Evolutionary conservation across 1,140 invertebrate species (phyloP), one percentile per base, ranked within the genome.

Genomic region (Hesperophylax magnus): DNA sequence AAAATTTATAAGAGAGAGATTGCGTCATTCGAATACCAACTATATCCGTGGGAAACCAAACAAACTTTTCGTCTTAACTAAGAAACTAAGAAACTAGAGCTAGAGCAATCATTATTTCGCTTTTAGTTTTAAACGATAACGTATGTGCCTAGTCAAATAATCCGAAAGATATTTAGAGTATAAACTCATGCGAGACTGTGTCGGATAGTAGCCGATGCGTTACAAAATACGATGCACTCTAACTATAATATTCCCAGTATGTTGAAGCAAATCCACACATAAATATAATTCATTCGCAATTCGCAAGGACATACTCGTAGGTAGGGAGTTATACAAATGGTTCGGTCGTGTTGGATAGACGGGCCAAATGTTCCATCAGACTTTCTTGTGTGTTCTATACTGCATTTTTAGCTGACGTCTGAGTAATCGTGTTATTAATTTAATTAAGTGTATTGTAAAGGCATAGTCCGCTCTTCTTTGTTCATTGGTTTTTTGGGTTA

Each of bases 341-440:
- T 14, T 56, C 17, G 11, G n/a, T 56, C 24, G 4, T 0, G 53
- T n/a, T 27, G 24, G 71, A 74, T n/a, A 52, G 71, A 74, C 71
- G 24, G 71, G 52, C 47, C 71, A 74, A 74, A 74, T 56, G 71
- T 74, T 24, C 52, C 71, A 8, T n/a, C 52, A 54, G 71, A 74
- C 9, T 47, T 47, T 47, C 39, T 47, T 27, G 20, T 71, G 31
- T 24, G 20, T n/a, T 22, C 22, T 74, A 0, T n/a, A 31, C 24
- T 74, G 71, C 71, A 74, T 74, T 74, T 74, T 74, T 74, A 74
- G 71, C 24, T 56, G 71, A 74, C 71, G 24, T 53, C 11, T 74
- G 71, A 74, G n/a, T 15, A 74, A 56, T 74, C 14, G 47, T 24
- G 71, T 54, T 54, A 56, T 74, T 74, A 74, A 74, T 74, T 74